Evolutionary conservation across 2,797 vertebrate genomes (phyloP).

Genomic region (Periparus ater): DNA sequence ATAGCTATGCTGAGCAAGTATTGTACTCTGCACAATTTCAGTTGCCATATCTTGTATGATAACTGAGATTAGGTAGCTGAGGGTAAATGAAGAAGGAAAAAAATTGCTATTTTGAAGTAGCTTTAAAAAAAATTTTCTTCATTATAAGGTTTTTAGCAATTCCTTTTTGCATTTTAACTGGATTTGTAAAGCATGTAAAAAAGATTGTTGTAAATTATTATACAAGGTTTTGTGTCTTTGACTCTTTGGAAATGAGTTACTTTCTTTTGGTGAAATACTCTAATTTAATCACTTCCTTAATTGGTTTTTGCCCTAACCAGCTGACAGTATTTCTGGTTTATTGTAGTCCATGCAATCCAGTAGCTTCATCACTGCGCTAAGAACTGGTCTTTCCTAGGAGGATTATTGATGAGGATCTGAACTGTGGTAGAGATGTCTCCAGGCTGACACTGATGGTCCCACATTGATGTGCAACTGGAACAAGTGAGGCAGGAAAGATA

Average conservation of each 20-base stretch:
- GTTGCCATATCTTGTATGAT: background rate
- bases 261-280: background rate
- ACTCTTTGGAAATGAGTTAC: background rate
- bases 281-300: background rate
- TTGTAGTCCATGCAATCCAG: background rate
- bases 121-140: background rate
- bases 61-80: background rate
- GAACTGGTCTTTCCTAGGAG: background rate
- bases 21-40: background rate
- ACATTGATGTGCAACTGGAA: background rate
- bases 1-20: background rate
- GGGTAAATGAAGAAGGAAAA: background rate
- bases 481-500: background rate
- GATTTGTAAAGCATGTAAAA: background rate
- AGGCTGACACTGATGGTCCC: background rate
- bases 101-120: background rate
- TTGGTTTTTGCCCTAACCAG: background rate
- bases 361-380: background rate
- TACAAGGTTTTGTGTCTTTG: background rate
- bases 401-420: background rate
- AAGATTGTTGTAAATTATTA: background rate
- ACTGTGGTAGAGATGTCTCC: background rate
- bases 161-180: background rate
- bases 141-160: background rate
- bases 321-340: background rate